phyloP scores from a whole-genome alignment of 2,888 invertebrate genomes.

The Miltochrista miniata region DNA sequence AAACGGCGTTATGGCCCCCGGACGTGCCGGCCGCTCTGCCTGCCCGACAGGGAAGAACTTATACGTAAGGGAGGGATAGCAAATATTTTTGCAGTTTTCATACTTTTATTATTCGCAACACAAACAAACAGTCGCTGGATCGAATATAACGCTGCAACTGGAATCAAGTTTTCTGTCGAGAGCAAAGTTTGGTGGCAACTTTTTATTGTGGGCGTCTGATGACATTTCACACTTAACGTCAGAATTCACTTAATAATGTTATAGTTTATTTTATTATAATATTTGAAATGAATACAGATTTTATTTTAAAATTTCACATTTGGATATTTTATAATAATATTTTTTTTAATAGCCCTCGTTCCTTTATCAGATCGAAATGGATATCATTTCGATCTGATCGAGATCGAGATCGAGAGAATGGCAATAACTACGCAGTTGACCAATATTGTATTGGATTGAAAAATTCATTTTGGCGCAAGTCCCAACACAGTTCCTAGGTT shows the following conservation, averaged over 20 bases:
- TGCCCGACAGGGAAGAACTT: conserved; percentile 61
- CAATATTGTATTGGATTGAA: too few species aligned
- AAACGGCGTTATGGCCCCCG: conserved; percentile 81
- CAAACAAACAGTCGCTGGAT: conserved; percentile 68
- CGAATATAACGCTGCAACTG: conserved; percentile 52
- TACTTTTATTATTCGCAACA: conserved; percentile 76
- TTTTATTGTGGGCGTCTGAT: conserved; percentile 29
- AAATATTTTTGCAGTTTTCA: conserved; percentile 69
- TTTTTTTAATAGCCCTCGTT: too few species aligned
- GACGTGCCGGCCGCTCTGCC: conserved; percentile 73
- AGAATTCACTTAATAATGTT: conserved; percentile 19
- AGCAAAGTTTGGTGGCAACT: conserved; percentile 46
- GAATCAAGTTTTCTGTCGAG: conserved; percentile 49
- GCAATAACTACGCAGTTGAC: too few species aligned
- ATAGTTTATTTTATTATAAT: conserved; percentile 12
- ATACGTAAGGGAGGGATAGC: conserved; percentile 55
- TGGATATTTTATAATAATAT: background rate
- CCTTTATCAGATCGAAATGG: too few species aligned
- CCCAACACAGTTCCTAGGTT: too few species aligned
- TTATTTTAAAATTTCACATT: background rate
- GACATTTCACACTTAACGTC: conserved; percentile 18
- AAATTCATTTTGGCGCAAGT: too few species aligned
- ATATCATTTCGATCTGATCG: too few species aligned
- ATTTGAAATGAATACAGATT: background rate
- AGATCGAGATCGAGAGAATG: too few species aligned